These are phyloP conservation scores for Drosophila sproati DNA, from an alignment of 1,140 invertebrate species.

Conservation along the genomic window DNA sequence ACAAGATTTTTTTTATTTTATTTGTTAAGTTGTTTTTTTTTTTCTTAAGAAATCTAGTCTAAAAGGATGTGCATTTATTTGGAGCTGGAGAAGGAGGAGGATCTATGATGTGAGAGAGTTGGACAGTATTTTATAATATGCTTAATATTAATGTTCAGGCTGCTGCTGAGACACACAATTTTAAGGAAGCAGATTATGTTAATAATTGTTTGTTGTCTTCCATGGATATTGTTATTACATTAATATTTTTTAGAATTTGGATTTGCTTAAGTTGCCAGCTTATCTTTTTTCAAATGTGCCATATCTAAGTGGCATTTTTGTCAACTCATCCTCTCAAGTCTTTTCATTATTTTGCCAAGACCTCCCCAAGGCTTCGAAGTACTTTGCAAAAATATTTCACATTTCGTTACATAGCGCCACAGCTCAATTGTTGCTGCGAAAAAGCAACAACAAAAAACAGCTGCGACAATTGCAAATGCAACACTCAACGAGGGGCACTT, in stretches of 20 bases:
- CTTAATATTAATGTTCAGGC: too few species aligned
- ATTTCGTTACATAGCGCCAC: constrained; percentile 14
- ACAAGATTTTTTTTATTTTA: too few species aligned
- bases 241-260: background rate
- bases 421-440: constrained; percentile 14
- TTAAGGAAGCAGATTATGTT: background rate
- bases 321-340: constrained; percentile 36
- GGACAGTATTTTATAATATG: too few species aligned
- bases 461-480: background rate
- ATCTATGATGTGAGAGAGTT: too few species aligned
- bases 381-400: constrained; percentile 45
- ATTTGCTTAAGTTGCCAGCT: background rate
- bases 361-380: constrained; percentile 8
- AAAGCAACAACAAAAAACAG: background rate
- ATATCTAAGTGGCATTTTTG: background rate
- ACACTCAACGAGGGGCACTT: constrained; percentile 15
- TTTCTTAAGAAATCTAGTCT: too few species aligned
- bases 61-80: too few species aligned
- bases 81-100: too few species aligned
- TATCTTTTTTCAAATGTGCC: background rate
- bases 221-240: background rate
- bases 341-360: constrained; percentile 19
- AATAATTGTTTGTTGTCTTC: background rate
- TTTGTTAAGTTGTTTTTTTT: too few species aligned
- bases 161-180: too few species aligned